These are phyloP conservation scores for Pomacea maculata DNA, from an alignment of 1,140 invertebrate species.

Conservation along the genomic window DNA sequence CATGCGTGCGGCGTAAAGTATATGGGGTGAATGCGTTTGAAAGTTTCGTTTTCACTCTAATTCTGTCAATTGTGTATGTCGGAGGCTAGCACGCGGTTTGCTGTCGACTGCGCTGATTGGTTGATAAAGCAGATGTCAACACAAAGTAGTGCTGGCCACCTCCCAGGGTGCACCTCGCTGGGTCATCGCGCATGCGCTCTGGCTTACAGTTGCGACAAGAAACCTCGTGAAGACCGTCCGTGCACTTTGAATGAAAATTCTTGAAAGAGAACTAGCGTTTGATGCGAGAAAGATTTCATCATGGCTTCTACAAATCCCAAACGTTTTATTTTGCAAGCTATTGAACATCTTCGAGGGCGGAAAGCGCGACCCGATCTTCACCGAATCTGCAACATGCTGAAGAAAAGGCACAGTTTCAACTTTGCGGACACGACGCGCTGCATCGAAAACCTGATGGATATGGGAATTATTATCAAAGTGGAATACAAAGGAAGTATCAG, in stretches of 20 bases:
- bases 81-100: too few relatives aligned
- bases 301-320: slow-evolving; percentile 67
- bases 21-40: too few relatives aligned
- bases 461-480: slow-evolving; percentile 81
- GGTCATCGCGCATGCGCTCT: too few relatives aligned
- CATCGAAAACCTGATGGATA: slow-evolving; percentile 79
- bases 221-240: too few relatives aligned
- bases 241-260: neutral
- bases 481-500: slow-evolving; percentile 87
- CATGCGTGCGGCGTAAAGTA: too few relatives aligned
- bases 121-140: too few relatives aligned
- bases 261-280: neutral
- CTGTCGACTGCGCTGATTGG: too few relatives aligned
- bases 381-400: slow-evolving; percentile 82
- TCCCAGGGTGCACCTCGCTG: too few relatives aligned
- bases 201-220: too few relatives aligned
- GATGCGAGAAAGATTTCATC: neutral
- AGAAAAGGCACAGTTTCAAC: slow-evolving; percentile 78
- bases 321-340: slow-evolving; percentile 82
- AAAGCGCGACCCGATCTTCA: slow-evolving; percentile 85
- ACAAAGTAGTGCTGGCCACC: too few relatives aligned
- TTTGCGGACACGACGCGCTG: slow-evolving; percentile 77
- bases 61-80: too few relatives aligned
- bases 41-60: too few relatives aligned
- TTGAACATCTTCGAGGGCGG: slow-evolving; percentile 81